phyloP scores from a whole-genome alignment of 2,797 vertebrate species.

The Artibeus lituratus region DNA sequence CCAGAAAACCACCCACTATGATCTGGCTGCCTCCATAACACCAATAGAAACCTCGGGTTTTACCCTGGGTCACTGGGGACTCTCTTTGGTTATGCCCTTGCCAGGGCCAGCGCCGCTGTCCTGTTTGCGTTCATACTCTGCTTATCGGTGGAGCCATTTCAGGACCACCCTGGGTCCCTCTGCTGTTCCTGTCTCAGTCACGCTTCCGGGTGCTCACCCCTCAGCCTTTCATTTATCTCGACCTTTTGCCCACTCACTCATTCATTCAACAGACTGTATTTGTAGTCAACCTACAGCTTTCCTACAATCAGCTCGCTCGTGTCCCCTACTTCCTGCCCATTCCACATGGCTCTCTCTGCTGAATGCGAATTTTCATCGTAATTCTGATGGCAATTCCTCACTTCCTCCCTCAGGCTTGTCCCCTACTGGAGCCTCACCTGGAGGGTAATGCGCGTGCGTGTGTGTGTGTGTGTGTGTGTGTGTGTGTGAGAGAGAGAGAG shows the following conservation, averaged over 20 bases:
- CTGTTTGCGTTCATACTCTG: not conserved
- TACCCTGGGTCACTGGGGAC: not conserved
- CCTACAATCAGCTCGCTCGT: not conserved
- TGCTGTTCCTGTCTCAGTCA: not conserved
- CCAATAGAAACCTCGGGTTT: rapidly evolving
- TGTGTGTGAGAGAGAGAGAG: no score
- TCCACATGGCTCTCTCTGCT: no score
- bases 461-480: no score
- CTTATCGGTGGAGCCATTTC: not conserved
- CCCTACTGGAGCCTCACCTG: not conserved
- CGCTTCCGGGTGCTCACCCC: not conserved
- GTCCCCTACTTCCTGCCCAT: not conserved
- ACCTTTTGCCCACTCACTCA: not conserved
- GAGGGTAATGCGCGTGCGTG: not conserved
- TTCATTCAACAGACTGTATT: not conserved
- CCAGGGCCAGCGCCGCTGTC: rapidly evolving
- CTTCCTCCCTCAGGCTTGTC: not conserved
- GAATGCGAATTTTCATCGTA: not conserved
- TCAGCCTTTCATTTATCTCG: not conserved
- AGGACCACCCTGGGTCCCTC: not conserved
- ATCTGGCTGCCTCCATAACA: not conserved
- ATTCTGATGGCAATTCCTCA: not conserved
- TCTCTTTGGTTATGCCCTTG: not conserved
- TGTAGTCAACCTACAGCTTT: not conserved
- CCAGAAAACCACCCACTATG: not conserved